Evolutionary conservation across 2,888 invertebrate species (phyloP), one percentile per base, ranked within the genome.

Genomic region (Eupithecia inturbata): DNA sequence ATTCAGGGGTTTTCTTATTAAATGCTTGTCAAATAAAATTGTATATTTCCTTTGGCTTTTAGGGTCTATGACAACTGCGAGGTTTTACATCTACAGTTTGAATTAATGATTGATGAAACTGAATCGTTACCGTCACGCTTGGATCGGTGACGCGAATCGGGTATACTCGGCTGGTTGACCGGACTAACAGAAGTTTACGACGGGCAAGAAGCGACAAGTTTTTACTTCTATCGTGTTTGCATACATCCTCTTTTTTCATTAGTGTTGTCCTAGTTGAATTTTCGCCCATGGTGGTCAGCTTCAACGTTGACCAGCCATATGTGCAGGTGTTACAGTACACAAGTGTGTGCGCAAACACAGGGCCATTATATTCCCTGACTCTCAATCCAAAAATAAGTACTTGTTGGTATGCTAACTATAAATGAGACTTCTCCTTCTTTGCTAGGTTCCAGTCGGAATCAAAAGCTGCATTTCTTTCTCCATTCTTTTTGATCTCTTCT

Each of bases 341-440:
- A 9, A 57, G 57, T 12, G 57, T 57, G 57, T 57, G 57, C 45
- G 19, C 12, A 22, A 57, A 57, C 57, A 12, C 57, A 10, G 14
- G 1, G 12, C 5, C 53, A 45, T 6, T 33, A 19, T 53, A 53
- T 53, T 12, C 12, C 53, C n/a, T n/a, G 3, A 49, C 49, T 16
- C 57, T 1, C 22, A 6, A n/a, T n/a, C n/a, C n/a, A n/a, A n/a
- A n/a, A n/a, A n/a, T n/a, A n/a, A n/a, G n/a, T n/a, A n/a, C n/a
- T n/a, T n/a, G n/a, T n/a, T 28, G 19, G 16, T 33, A n/a, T n/a
- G 62, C 9, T 62, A n/a, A n/a, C 33, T 66, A 66, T 16, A 66
- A 26, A 68, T 86, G 87, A 6, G 91, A 89, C 74, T 89, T 91
- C 70, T 92, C 92, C 5, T 84, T 73, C 12, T 88, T 86, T 26